These are phyloP conservation scores for Sycophila sp. DNA, from an alignment of 1,140 invertebrate species.

Conservation along the genomic window DNA sequence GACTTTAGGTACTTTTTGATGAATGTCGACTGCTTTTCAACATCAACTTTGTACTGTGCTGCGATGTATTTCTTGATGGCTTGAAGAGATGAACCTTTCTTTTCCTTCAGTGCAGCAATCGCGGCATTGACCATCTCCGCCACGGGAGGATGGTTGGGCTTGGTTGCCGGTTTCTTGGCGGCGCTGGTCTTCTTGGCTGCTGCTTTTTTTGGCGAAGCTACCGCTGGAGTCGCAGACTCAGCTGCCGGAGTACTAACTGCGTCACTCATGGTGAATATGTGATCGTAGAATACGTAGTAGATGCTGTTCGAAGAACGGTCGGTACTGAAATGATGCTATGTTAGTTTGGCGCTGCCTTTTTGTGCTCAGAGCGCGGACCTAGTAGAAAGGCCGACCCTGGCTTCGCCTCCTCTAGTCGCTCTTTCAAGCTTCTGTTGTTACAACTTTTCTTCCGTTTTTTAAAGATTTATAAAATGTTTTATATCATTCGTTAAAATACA, in stretches of 20 bases:
- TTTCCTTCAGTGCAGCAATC: slow-evolving; percentile 70
- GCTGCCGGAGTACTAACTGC: too few relatives aligned
- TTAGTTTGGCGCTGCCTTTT: background rate
- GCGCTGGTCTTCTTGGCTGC: too few relatives aligned
- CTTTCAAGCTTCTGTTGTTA: background rate
- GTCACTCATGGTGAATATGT: background rate
- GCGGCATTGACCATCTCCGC: slow-evolving; percentile 70
- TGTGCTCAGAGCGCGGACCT: background rate
- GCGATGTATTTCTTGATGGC: slow-evolving; percentile 74
- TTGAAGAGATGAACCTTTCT: slow-evolving; percentile 70
- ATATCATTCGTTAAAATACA: too few relatives aligned
- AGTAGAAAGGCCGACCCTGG: background rate
- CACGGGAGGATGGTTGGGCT: slow-evolving; percentile 62
- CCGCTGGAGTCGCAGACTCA: background rate
- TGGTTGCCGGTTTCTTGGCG: slow-evolving; percentile 44
- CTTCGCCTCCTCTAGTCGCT: too few relatives aligned
- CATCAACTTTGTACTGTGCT: slow-evolving; percentile 69
- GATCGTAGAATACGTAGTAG: background rate
- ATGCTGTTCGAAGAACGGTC: background rate
- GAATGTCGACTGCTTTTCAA: slow-evolving; percentile 69
- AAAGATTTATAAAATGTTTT: too few relatives aligned
- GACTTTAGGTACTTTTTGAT: slow-evolving; percentile 71
- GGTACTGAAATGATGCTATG: background rate
- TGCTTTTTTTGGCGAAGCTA: background rate
- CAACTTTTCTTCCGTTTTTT: too few relatives aligned